A percentile compares a stretch with the other conserved stretches of the same genome.
phyloP scores from a whole-genome alignment of 2,797 vertebrate species.

The Muraenolepis orangiensis region DNA sequence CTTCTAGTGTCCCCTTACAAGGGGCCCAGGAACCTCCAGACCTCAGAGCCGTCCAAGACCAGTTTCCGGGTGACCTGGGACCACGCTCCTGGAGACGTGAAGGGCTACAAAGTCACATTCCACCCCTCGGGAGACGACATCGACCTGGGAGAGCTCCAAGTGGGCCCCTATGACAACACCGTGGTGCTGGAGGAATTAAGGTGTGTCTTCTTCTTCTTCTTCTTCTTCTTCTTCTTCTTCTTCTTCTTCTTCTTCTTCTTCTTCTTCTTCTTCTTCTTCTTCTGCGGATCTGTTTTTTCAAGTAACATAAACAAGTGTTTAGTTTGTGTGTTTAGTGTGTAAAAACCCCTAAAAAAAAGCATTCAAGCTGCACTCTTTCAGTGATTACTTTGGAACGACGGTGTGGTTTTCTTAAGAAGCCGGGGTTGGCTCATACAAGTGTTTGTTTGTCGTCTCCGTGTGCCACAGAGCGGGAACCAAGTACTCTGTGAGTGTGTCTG shows the following conservation, averaged over 20 bases:
- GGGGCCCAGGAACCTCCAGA: slow-evolving; percentile 91
- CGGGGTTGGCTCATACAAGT: background rate
- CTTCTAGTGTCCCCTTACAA: slow-evolving; percentile 86
- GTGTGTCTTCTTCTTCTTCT: slow-evolving; percentile 60
- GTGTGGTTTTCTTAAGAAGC: background rate
- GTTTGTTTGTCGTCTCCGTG: slow-evolving; percentile 23
- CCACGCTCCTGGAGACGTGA: slow-evolving; percentile 88
- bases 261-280: slow-evolving; percentile 9
- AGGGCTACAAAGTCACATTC: slow-evolving; percentile 93
- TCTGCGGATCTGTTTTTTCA: background rate
- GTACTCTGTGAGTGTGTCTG: slow-evolving; percentile 93
- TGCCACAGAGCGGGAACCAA: slow-evolving; percentile 87
- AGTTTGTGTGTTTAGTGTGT: background rate
- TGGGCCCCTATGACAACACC: slow-evolving; percentile 95
- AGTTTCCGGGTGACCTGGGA: slow-evolving; percentile 98
- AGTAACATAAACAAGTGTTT: too few species aligned
- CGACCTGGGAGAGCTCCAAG: slow-evolving; percentile 81
- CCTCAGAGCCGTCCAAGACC: slow-evolving; percentile 90
- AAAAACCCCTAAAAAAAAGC: background rate
- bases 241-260: background rate
- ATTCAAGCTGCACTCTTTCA: background rate
- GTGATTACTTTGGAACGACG: background rate
- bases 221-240: background rate
- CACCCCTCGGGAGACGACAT: slow-evolving; percentile 81
- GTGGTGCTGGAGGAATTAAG: slow-evolving; percentile 96